Base-by-base conservation (phyloP, 2,888 invertebrate genomes). In the Megamerina dolium region DNA sequence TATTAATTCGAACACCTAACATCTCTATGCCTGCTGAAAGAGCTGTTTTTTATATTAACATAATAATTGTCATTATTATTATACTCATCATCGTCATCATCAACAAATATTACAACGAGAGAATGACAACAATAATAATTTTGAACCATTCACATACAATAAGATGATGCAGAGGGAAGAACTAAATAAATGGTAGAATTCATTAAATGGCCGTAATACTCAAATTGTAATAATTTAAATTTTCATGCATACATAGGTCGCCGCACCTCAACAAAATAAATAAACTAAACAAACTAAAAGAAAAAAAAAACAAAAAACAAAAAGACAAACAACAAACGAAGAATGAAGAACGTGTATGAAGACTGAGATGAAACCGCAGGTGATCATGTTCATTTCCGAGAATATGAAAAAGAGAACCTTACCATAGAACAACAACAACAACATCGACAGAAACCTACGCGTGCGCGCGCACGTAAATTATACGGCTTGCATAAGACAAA, bases 131-230 rank as follows among this genome's bases (percentile, higher is more conserved):
- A n/a, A n/a, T n/a, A n/a, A n/a, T n/a, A n/a, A n/a, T n/a, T n/a
- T n/a, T n/a, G n/a, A n/a, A n/a, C n/a, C n/a, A n/a, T n/a, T n/a
- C 18, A 13, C 3, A 12, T 30, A 3, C 20, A 17, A 17, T n/a
- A 6, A n/a, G 18, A 2, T 21, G 36, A n/a, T 12, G 19, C 5
- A 23, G 17, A 37, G 14, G 8, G 17, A 41, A 16, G 32, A 43
- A 40, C n/a, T 41, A 13, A 42, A 45, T 41, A 50, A 43, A 36
- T 39, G 35, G 34, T 21, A 49, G 52, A 54, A 52, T 53, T 54
- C 57, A 55, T 58, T 57, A 58, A 55, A 54, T 52, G 52, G 52
- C 54, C 55, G 57, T 58, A 56, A 55, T 55, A 55, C 54, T 49
- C 51, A 41, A 48, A 56, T 56, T 54, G 57, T 49, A 49, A 57